Evolutionary conservation across 2,797 vertebrate genomes (phyloP).

Genomic region (Apodemus agrarius): DNA sequence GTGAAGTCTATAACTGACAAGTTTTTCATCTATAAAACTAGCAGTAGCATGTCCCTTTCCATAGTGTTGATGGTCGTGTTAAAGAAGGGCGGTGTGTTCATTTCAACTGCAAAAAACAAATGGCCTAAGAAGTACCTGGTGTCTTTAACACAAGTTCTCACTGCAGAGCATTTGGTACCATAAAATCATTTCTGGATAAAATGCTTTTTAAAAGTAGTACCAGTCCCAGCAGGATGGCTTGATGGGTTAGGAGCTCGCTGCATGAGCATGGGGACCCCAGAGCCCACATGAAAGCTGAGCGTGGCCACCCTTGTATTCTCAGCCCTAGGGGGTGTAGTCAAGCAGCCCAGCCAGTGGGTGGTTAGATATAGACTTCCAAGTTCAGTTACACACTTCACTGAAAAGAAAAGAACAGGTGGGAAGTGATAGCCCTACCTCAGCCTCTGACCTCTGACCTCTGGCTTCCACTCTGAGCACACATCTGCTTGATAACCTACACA

Average conservation of each 20-base stretch:
- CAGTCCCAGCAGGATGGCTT: neutral
- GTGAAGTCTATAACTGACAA: neutral
- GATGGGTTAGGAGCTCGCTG: neutral
- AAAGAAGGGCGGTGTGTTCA: neutral
- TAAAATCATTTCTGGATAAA: conserved; percentile 26
- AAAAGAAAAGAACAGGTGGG: neutral
- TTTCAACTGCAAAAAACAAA: conserved; percentile 24
- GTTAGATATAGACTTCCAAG: neutral
- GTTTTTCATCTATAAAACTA: conserved; percentile 38
- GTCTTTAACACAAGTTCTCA: neutral
- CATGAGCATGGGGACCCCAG: neutral
- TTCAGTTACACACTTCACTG: neutral
- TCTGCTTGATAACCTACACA: neutral
- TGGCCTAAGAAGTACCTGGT: conserved; percentile 23
- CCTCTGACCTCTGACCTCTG: neutral
- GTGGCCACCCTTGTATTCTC: neutral
- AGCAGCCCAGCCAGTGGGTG: neutral
- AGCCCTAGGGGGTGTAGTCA: neutral
- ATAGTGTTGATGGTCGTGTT: conserved; percentile 7
- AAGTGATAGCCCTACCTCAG: neutral
- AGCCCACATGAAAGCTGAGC: neutral
- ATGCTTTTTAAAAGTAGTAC: neutral
- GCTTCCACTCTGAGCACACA: neutral
- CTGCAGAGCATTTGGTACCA: conserved; percentile 22
- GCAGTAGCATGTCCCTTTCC: neutral